Conservation (phyloP, 2,888 invertebrate genomes). For the Cyrtodaria siliqua region DNA sequence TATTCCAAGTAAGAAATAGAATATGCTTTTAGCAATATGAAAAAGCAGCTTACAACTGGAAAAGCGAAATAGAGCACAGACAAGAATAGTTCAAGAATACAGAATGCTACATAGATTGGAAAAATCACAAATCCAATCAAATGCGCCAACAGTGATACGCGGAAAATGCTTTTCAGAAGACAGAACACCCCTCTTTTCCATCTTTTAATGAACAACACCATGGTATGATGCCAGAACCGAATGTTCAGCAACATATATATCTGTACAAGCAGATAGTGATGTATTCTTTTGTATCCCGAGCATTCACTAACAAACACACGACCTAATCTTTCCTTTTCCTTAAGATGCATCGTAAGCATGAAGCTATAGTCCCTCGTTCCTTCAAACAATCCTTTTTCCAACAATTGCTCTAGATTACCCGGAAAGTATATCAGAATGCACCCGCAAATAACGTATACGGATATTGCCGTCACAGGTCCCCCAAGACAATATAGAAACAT, state of each 20-base stretch:
- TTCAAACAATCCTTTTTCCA: slow-evolving; percentile 26
- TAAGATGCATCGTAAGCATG: slow-evolving; percentile 5
- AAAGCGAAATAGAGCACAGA: slow-evolving; percentile 26
- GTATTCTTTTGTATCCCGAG: slow-evolving; percentile 32
- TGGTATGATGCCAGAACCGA: slow-evolving; percentile 32
- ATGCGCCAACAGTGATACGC: background rate
- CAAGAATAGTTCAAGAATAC: slow-evolving; percentile 23
- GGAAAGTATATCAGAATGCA: slow-evolving; percentile 23
- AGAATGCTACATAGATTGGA: slow-evolving; percentile 26
- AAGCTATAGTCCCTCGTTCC: background rate
- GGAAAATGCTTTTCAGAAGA: background rate
- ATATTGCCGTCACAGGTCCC: slow-evolving; percentile 29
- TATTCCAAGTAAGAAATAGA: background rate
- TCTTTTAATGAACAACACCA: slow-evolving; percentile 15
- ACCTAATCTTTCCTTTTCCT: slow-evolving; percentile 11
- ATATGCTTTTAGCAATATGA: slow-evolving; percentile 35
- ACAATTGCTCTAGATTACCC: slow-evolving; percentile 17
- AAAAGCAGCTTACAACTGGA: slow-evolving; percentile 34
- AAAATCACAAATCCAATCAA: background rate
- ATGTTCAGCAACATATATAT: slow-evolving; percentile 39
- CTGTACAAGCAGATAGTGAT: slow-evolving; percentile 30
- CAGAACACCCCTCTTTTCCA: background rate
- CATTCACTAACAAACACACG: slow-evolving; percentile 12
- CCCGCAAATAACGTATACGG: slow-evolving; percentile 29
- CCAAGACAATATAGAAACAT: slow-evolving; percentile 32